Evolutionary conservation across 2,797 vertebrate genomes (phyloP), one percentile per base, ranked within the genome.

Genomic region (Liparis tanakae): DNA sequence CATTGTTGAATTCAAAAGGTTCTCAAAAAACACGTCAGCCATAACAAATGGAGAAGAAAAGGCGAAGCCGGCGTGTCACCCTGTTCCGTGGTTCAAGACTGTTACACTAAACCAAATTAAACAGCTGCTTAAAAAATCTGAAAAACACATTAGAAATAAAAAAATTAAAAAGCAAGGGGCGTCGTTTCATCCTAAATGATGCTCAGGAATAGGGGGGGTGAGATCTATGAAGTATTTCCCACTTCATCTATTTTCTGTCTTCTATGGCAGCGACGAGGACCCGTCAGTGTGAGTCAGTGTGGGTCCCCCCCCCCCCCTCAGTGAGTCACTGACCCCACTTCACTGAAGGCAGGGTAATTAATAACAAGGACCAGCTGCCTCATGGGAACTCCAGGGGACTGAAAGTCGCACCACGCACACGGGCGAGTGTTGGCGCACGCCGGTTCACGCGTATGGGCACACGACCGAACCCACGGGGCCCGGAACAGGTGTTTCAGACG

Each of bases 301-400:
- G 74, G 74, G 79, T 90, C 93, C 89, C 91, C 88, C 80, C 81
- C 79, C 78, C 25, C 25, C 25, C 25, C 90, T 83, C 87, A 86
- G 92, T 90, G 93, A 93, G 89, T 91, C 88, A 87, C 74, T 92
- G 93, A 93, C 92, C 93, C 89, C 83, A 66, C 92, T 94, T 91
- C 80, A 85, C 85, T 86, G 67, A 76, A 82, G 80, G 73, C 81
- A 87, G 89, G 77, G 76, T 85, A 88, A 91, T 89, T 89, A 90
- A 92, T 89, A 90, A 93, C 76, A 85, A 86, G 78, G 79, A 86
- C 80, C 74, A 53, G 83, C 56, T 74, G 70, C 74, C 88, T 88
- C 83, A 59, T 70, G 78, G 87, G 87, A 85, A 72, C 79, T 66
- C 70, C 41, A 10, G 56, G 60, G 65, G 76, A 80, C 86, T 53